Percentiles rank a stretch among this genome's conserved stretches.
These are phyloP conservation scores for Brachionus manjavacas DNA, from an alignment of 1,140 invertebrate genomes.

Conservation along the genomic window DNA sequence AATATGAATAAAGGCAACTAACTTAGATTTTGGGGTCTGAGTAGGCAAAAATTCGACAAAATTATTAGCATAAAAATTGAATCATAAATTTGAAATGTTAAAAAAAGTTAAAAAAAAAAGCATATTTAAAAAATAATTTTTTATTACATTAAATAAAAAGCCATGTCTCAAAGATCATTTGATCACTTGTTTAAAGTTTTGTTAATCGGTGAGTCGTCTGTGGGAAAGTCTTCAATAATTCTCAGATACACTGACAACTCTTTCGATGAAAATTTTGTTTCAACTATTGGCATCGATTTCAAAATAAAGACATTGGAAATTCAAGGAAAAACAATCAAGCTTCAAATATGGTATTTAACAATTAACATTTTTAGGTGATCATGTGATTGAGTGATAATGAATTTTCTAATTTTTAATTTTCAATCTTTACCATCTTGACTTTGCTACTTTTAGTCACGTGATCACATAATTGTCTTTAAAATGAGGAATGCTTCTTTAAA, in stretches of 20 bases:
- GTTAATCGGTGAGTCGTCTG: slow-evolving; percentile 82
- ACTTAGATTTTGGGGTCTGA: neutral
- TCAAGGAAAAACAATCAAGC: slow-evolving; percentile 61
- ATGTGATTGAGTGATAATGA: no score
- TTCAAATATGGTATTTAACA: slow-evolving; percentile 59
- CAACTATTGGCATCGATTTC: slow-evolving; percentile 57
- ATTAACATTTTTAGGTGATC: slow-evolving; percentile 44
- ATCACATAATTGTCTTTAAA: neutral
- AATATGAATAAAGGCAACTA: no score
- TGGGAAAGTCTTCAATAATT: slow-evolving; percentile 87
- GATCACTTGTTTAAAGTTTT: slow-evolving; percentile 70
- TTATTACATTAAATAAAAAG: no score
- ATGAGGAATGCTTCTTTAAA: neutral
- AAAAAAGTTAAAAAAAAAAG: neutral
- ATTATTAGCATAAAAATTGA: neutral
- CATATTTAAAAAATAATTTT: neutral
- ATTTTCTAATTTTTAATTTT: neutral
- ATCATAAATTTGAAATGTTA: neutral
- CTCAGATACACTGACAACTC: slow-evolving; percentile 91
- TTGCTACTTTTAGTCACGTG: neutral
- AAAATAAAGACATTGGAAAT: slow-evolving; percentile 62
- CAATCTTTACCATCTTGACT: neutral
- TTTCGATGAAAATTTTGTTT: neutral
- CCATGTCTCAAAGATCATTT: slow-evolving; percentile 25
- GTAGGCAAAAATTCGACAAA: neutral